Conservation (phyloP, 1,140 invertebrate species). For the Drosophila orosa region DNA sequence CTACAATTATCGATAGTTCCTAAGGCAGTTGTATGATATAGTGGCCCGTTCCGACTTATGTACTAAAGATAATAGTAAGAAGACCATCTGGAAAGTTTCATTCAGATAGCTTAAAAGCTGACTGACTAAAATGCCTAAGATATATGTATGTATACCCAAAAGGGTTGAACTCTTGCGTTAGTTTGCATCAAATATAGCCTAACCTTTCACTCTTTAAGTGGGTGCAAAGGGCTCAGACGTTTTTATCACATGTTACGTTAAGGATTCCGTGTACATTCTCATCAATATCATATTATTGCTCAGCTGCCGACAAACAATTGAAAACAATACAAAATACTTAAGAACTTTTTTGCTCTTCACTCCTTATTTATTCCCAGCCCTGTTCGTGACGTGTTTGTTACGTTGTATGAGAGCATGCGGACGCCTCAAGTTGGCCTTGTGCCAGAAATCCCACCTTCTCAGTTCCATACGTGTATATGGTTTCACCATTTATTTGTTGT, state of each 20-base stretch:
- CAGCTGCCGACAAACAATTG: constrained; percentile 78
- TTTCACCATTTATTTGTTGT: constrained; percentile 56
- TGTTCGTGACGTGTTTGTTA: constrained; percentile 63
- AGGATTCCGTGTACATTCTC: constrained; percentile 54
- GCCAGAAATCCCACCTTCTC: constrained; percentile 66
- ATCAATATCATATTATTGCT: constrained; percentile 81
- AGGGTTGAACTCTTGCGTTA: neutral
- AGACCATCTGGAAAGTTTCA: too few species aligned
- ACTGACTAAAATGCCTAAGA: too few species aligned
- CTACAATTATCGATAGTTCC: too few species aligned
- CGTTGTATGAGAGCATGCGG: constrained; percentile 22
- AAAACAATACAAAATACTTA: constrained; percentile 81
- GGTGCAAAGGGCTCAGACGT: constrained; percentile 1
- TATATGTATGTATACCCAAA: neutral
- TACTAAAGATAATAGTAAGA: too few species aligned
- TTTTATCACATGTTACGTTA: constrained; percentile 2
- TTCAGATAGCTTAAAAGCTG: too few species aligned
- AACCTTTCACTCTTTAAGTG: neutral
- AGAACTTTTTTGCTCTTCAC: constrained; percentile 61
- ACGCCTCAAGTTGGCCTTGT: constrained; percentile 69
- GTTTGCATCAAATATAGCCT: neutral
- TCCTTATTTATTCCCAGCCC: constrained; percentile 27
- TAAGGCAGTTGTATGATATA: too few species aligned
- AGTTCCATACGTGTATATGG: constrained; percentile 52
- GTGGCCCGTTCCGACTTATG: too few species aligned